Base-by-base conservation (phyloP, 2,797 vertebrate species). In the Anguilla megastoma region DNA sequence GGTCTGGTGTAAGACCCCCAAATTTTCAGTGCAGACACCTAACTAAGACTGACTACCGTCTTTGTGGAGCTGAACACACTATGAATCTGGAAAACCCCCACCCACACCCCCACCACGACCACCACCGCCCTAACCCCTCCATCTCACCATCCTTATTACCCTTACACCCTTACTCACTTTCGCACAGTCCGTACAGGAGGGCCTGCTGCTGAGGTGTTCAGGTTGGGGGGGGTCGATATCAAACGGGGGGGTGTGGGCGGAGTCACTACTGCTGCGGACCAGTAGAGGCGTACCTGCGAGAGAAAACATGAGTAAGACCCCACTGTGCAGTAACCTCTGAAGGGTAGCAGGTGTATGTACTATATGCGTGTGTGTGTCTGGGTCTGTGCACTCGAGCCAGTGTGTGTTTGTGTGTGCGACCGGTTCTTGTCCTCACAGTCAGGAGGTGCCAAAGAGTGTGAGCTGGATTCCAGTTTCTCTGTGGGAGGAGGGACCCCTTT, bases 151-250 rank as follows among this genome's bases (percentile, higher is more conserved):
- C 9, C 1, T 10, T 6, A 12, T 0, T 52, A 0, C n/a, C 63
- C 24, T 60, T 21, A 60, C 0, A 69, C n/a, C 63, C 24, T 27
- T 8, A 27, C 63, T 69, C 14, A 41, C 74, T 45, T 45, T 21
- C 14, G 41, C 27, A 94, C 96, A 74, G 95, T 96, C 96, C 86
- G 86, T 89, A 87, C 92, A 79, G 85, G 91, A 89, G 86, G 92
- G 92, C 89, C 95, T 95, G 90, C 94, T 88, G 84, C 80, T 87
- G 24, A 92, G 91, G 89, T 94, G 92, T 80, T 82, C 84, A 14
- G 91, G 87, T 85, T 94, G 92, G 88, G 94, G 90, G 89, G 92
- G 21, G 63, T 90, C 93, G 36, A 92, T 91, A 52, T 95, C 94
- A 80, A 92, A 54, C 0, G 91, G 80, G 27, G 94, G 92, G 48